Base-by-base conservation (phyloP, 1,140 invertebrate genomes). In the Neoseiulus cucumeris region DNA sequence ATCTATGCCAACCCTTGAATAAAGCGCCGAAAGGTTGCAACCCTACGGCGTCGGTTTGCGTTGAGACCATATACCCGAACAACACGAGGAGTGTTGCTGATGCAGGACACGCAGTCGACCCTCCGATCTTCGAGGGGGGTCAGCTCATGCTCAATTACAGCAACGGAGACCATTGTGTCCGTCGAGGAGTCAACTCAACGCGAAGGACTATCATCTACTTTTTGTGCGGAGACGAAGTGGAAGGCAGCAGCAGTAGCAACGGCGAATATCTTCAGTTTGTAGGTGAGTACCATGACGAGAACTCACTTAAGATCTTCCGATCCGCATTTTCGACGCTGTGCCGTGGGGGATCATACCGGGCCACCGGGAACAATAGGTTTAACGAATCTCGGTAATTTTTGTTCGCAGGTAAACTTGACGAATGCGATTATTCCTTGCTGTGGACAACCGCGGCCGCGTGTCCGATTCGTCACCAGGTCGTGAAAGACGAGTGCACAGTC, bases 401-500 rank as follows among this genome's bases (percentile, higher is more conserved):
- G n/a, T 64, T 65, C 22, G 5, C 22, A 17, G 25, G 67, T 17
- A 66, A 70, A 39, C 55, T 72, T 12, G 71, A 71, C 17, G 68
- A 69, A 4, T 76, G 75, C 71, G 71, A 72, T 55, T 73, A 71
- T 45, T 66, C 70, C 22, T 68, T 75, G 47, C 66, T 74, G 14
- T 76, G 75, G 74, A 65, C 51, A 7, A 71, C 74, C 7, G 65
- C 68, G 28, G 73, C 71, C 6, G 75, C 74, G n/a, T 76, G 75
- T 70, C 70, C 72, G 0, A 44, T 71, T 30, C 64, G 64, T 4
- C 64, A 44, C 29, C 12, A 67, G 7, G 22, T 25, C n/a, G 30
- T 45, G 33, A 68, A 68, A 20, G 68, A 69, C 18, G 70, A 70
- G 25, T 75, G 74, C 66, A 68, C 42, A 14, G 69, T 71, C 7